Base-by-base conservation (phyloP, 64 coral and sea anemone species). In the Astreopora myriophthalma region DNA sequence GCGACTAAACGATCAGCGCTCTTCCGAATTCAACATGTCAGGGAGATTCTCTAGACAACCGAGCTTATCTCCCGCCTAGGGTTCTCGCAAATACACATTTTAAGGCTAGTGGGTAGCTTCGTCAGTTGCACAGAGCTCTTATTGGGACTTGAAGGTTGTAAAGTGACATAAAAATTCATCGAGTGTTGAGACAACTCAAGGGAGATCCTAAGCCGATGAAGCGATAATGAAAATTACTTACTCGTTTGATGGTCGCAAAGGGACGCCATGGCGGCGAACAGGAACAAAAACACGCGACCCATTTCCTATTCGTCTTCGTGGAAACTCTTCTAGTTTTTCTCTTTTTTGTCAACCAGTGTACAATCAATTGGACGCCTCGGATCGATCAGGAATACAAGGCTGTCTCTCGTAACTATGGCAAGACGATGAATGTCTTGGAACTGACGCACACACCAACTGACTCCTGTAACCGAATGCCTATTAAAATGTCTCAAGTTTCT, bases 211-310 rank as follows among this genome's bases (percentile, higher is more conserved):
- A n/a, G n/a, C n/a, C n/a, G n/a, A n/a, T n/a, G n/a, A n/a, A n/a
- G n/a, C n/a, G n/a, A 80, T 34, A 34, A 34, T 80, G 31, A 16
- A 62, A 60, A 20, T 8, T 51, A 80, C 79, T 83, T 34, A 83
- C 79, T 83, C 20, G 79, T 22, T 65, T 37, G 79, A 83, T 64
- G 79, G 10, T 34, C 32, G 57, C 79, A 83, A 40, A 83, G 34
- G 2, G 3, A 83, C 57, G 57, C 52, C 79, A 83, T 6, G 0
- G 28, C 2, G 33, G 79, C 79, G 0, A 83, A 7, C 30, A 83
- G 33, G 2, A 65, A 10, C 2, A 37, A 57, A 38, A 20, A 14
- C 19, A 24, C 5, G 11, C 79, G 46, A 7, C 0, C 36, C 79
- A 83, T 83, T n/a, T 38, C 23, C 20, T 23, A 4, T 80, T 51